phyloP scores from a whole-genome alignment of 2,113 vertebrate species.

The Hiodon tergisus region DNA sequence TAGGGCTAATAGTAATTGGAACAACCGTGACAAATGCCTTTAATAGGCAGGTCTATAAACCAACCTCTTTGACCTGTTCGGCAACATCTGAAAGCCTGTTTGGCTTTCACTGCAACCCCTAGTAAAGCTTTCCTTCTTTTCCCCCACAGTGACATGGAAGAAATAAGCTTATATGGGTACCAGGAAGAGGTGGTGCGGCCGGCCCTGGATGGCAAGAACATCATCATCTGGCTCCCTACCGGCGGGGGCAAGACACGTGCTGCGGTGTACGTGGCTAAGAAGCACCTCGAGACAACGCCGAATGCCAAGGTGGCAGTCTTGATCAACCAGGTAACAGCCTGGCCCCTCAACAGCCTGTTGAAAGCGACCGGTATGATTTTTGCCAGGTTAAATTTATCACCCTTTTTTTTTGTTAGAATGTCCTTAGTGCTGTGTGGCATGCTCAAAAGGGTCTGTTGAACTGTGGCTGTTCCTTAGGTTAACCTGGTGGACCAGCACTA shows the following conservation, averaged over 20 bases:
- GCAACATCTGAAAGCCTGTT: not conserved
- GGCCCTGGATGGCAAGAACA: constrained; percentile 68
- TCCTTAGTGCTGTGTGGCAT: not conserved
- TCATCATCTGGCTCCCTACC: constrained; percentile 75
- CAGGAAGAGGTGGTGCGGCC: constrained; percentile 71
- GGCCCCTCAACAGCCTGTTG: not conserved
- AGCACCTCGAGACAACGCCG: constrained; percentile 65
- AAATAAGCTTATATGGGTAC: constrained; percentile 64
- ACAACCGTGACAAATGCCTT: no score
- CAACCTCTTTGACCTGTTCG: not conserved
- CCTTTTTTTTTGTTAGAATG: not conserved
- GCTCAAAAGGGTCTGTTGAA: not conserved
- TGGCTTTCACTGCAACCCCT: not conserved
- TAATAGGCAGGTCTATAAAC: no score
- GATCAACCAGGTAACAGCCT: constrained; percentile 68
- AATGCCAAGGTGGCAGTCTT: constrained; percentile 71
- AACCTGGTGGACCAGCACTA: constrained; percentile 70
- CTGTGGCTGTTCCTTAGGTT: constrained; percentile 48
- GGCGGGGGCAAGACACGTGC: constrained; percentile 77
- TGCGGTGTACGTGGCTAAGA: constrained; percentile 69
- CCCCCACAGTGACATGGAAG: constrained; percentile 34
- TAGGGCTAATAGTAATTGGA: no score
- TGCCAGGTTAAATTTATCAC: not conserved
- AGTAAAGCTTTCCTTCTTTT: not conserved
- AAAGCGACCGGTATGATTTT: no score